Conservation (phyloP, 2,888 invertebrate genomes). For the Incurvaria masculella region DNA sequence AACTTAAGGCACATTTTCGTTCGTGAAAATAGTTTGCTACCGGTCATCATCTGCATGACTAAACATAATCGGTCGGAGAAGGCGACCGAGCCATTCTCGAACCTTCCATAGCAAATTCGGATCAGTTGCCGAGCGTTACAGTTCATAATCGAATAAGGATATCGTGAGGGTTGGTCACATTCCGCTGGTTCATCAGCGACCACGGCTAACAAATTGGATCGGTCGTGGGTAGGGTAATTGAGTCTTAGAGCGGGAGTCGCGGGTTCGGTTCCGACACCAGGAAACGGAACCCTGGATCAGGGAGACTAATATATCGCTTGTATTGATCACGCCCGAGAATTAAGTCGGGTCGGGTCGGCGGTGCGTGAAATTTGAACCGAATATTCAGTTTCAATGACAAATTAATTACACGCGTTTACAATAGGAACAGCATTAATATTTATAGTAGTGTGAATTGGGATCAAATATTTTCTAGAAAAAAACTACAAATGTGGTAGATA, state of each 20-base stretch:
- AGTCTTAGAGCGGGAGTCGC: conserved; percentile 45
- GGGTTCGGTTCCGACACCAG: conserved; percentile 34
- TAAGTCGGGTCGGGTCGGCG: not conserved
- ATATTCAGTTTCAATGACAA: no score
- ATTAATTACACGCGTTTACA: no score
- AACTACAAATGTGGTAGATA: no score
- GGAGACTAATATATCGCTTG: conserved; percentile 31
- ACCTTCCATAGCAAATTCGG: conserved; percentile 8
- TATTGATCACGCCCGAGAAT: conserved; percentile 38
- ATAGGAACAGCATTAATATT: no score
- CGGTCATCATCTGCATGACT: conserved; percentile 56
- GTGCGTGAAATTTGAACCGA: not conserved
- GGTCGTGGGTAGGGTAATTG: conserved; percentile 53
- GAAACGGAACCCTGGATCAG: conserved; percentile 40
- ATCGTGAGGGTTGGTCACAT: conserved; percentile 22
- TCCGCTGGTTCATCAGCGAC: conserved; percentile 40
- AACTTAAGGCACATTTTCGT: conserved; percentile 24
- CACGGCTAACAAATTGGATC: conserved; percentile 52
- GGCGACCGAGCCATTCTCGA: conserved; percentile 23
- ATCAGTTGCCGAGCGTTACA: conserved; percentile 15
- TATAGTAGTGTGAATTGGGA: no score
- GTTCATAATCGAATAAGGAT: conserved; percentile 12
- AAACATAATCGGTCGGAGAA: conserved; percentile 51
- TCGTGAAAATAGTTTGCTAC: conserved; percentile 19
- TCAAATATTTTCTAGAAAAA: no score